Conservation (phyloP, 2,888 invertebrate genomes). For the Dolomedes plantarius region DNA sequence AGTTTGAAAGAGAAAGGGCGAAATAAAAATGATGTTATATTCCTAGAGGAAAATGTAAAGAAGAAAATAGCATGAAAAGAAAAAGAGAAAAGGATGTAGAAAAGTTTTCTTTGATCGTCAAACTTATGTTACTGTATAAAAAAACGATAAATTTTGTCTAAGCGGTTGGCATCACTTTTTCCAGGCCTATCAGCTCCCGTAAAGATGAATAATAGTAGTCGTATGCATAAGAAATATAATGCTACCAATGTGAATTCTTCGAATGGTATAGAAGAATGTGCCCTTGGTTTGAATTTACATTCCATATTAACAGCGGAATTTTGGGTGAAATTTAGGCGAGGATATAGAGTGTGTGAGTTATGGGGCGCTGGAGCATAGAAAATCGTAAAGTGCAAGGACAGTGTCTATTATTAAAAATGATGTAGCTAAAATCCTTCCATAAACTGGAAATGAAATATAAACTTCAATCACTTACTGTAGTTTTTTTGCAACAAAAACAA, state of each 20-base stretch:
- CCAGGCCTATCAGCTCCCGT: not conserved
- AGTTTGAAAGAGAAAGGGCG: slow-evolving; percentile 19
- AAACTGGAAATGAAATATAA: no score
- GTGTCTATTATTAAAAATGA: no score
- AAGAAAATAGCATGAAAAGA: not conserved
- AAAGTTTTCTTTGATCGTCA: slow-evolving; percentile 65
- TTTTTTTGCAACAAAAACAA: no score
- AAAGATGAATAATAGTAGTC: slow-evolving; percentile 2
- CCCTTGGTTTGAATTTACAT: not conserved
- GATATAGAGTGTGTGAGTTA: no score
- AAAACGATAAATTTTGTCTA: slow-evolving; percentile 55
- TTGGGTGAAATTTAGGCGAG: no score
- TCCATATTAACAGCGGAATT: no score
- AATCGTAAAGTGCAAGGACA: no score
- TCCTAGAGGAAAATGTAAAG: slow-evolving; percentile 7
- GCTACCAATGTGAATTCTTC: not conserved
- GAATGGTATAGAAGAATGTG: not conserved
- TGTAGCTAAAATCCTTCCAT: no score
- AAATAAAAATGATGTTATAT: slow-evolving; percentile 7
- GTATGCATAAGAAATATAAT: slow-evolving; percentile 6
- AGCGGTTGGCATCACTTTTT: slow-evolving; percentile 33
- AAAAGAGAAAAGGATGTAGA: slow-evolving; percentile 40
- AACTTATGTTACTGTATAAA: slow-evolving; percentile 68
- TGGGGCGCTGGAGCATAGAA: no score
- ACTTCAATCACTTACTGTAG: no score